Conservation (phyloP, 2,797 vertebrate genomes). For the Meda fulgida region DNA sequence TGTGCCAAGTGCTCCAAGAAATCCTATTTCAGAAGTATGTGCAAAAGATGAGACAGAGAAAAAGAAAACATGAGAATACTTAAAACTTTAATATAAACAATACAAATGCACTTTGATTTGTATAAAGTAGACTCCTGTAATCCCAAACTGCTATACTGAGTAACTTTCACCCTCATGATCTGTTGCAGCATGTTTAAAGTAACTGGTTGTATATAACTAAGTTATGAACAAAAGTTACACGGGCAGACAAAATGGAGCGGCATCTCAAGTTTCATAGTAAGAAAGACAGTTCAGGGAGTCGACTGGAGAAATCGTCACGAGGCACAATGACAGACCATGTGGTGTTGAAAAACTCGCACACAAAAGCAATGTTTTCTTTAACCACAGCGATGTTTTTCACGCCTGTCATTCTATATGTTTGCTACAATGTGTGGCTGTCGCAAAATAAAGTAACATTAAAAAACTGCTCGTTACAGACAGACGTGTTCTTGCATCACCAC, state of each 20-base stretch:
- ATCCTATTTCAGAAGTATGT: slow-evolving; percentile 7
- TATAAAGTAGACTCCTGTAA: neutral
- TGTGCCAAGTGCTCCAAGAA: neutral
- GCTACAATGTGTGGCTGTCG: neutral
- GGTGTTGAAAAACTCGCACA: neutral
- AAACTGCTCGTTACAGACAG: neutral
- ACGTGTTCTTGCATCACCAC: neutral
- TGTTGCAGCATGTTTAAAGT: neutral
- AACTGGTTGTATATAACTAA: neutral
- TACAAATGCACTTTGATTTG: neutral
- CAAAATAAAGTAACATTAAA: neutral
- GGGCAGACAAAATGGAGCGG: neutral
- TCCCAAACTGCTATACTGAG: neutral
- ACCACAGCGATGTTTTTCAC: neutral
- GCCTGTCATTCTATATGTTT: neutral
- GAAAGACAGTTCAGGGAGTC: neutral
- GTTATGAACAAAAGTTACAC: neutral
- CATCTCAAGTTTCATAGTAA: neutral
- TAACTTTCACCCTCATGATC: neutral
- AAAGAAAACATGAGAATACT: neutral
- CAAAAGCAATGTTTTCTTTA: neutral
- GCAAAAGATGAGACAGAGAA: neutral
- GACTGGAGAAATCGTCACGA: neutral
- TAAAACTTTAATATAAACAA: neutral
- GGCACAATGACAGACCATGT: neutral